Conservation (phyloP, 1,140 invertebrate species). For the Diuraphis noxia region DNA sequence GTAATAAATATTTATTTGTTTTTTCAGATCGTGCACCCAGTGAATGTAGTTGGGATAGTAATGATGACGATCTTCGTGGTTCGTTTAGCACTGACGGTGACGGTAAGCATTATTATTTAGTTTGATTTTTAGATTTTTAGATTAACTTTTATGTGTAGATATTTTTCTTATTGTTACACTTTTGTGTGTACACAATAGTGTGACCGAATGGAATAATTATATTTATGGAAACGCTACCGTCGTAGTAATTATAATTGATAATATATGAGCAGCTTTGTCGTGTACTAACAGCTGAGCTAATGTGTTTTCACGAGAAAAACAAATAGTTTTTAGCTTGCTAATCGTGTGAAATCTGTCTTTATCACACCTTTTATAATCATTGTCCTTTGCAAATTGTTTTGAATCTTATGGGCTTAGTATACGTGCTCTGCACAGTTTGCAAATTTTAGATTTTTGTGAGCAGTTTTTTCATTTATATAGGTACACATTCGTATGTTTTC, state of each 20-base stretch:
- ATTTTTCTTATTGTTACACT: not conserved
- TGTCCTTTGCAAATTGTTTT: not conserved
- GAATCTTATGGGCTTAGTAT: not conserved
- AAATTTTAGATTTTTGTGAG: not conserved
- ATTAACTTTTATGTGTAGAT: not conserved
- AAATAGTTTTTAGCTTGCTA: not conserved
- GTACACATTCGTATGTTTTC: not conserved
- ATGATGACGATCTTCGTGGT: conserved; percentile 45
- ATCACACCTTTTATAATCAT: not conserved
- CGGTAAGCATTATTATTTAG: conserved; percentile 22
- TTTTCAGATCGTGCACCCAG: conserved; percentile 50
- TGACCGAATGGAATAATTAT: not conserved
- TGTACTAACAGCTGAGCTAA: not conserved
- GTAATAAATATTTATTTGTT: not conserved
- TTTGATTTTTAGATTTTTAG: no score
- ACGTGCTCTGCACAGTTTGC: not conserved
- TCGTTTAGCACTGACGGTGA: conserved; percentile 50
- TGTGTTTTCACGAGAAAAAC: not conserved
- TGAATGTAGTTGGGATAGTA: conserved; percentile 48
- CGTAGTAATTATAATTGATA: not conserved
- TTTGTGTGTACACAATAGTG: not conserved
- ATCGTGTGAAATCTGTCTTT: not conserved
- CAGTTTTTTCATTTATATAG: not conserved
- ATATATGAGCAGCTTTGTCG: not conserved
- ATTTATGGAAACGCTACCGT: not conserved